Percentiles rank a stretch among this genome's conserved stretches.
These are phyloP conservation scores for Apodemus speciosus DNA, from an alignment of 2,113 vertebrate species.

Conservation along the genomic window DNA sequence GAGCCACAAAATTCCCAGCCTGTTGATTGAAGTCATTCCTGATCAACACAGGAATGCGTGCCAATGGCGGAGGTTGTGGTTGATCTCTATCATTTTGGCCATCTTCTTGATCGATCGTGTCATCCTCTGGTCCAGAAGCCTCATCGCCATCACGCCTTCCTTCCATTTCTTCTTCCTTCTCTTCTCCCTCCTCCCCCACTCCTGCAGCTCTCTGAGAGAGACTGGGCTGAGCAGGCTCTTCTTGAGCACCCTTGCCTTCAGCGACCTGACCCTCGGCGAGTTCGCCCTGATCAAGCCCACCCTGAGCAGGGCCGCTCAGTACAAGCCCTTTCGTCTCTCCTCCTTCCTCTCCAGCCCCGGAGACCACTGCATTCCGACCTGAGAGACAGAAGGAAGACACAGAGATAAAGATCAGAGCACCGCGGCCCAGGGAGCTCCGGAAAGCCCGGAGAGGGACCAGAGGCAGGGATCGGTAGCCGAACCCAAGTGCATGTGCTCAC, in stretches of 20 bases:
- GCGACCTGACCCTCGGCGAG: not conserved
- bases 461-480: too few species aligned
- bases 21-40: fast-evolving
- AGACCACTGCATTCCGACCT: too few species aligned
- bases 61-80: too few species aligned
- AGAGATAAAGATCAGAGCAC: too few species aligned
- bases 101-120: too few species aligned
- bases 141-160: not conserved
- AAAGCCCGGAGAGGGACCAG: too few species aligned
- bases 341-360: too few species aligned
- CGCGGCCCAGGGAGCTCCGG: too few species aligned
- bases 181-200: not conserved
- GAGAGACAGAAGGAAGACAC: too few species aligned
- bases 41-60: not conserved
- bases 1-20: fast-evolving
- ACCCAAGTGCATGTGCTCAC: too few species aligned
- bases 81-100: not conserved
- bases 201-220: not conserved
- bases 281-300: not conserved
- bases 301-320: not conserved
- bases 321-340: not conserved
- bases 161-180: not conserved
- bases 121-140: too few species aligned
- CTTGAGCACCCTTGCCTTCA: not conserved
- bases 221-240: not conserved